phyloP scores from a whole-genome alignment of 1,140 invertebrate genomes.

The Danaus plexippus region DNA sequence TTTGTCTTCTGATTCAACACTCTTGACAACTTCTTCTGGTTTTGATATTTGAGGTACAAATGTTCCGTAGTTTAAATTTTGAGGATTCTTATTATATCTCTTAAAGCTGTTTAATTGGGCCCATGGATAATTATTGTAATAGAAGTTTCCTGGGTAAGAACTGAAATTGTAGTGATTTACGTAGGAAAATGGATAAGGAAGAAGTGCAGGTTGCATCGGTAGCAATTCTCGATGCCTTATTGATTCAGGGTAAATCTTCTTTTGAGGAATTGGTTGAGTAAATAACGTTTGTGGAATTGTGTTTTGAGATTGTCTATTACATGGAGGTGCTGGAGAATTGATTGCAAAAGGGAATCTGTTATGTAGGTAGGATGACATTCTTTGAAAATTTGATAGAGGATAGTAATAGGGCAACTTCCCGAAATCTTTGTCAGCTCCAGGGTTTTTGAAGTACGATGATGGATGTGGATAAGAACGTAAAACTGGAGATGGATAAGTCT shows the following conservation, averaged over 20 bases:
- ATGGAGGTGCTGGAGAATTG: conserved; percentile 9
- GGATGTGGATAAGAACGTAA: conserved; percentile 16
- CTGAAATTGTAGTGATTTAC: conserved; percentile 34
- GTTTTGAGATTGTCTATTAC: conserved; percentile 15
- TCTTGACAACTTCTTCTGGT: background rate
- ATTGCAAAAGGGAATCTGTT: conserved; percentile 10
- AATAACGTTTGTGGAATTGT: conserved; percentile 12
- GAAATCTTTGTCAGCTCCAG: conserved; percentile 26
- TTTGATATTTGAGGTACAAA: conserved; percentile 12
- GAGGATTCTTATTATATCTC: conserved; percentile 21
- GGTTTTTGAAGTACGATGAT: conserved; percentile 24
- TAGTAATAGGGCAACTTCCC: conserved; percentile 47
- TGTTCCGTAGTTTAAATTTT: conserved; percentile 14
- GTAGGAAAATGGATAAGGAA: conserved; percentile 48
- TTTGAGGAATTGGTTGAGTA: conserved; percentile 4
- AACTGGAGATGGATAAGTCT: conserved; percentile 13
- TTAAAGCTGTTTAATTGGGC: conserved; percentile 25
- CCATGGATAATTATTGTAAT: conserved; percentile 39
- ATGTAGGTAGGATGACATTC: conserved; percentile 33
- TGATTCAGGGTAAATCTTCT: conserved; percentile 4
- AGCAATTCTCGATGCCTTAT: background rate
- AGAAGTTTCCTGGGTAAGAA: conserved; percentile 26
- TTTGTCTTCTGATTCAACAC: conserved; percentile 8
- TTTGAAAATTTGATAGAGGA: conserved; percentile 42
- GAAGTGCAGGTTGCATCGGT: conserved; percentile 12